Evolutionary conservation across 2,888 invertebrate species (phyloP), one percentile per base, ranked within the genome.

Genomic region (Arrhopalites spinosus): DNA sequence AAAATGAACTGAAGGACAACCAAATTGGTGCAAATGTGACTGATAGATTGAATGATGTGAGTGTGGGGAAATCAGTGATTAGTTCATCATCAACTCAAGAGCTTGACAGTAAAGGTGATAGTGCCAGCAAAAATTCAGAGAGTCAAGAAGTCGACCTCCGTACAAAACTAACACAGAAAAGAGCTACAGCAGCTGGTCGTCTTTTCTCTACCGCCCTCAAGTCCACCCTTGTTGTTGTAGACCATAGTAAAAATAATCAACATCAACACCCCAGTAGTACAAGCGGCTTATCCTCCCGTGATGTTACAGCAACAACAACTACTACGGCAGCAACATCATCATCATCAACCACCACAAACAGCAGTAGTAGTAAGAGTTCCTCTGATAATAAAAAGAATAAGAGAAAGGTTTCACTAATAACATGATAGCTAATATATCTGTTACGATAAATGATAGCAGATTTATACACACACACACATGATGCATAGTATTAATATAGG

Each of bases 91-190:
- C 13, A 71, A 30, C 3, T 50, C 2, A 50, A 30, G 27, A 66
- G 27, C 13, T 29, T 30, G 20, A 15, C 13, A 20, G 66, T 66
- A 17, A 13, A 20, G 30, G 30, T 66, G 36, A 66, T 36, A 29
- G 13, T n/a, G 27, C 8, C 17, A 63, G 15, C 25, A 69, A 53
- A 20, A 69, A 45, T 23, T 36, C 61, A 2, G 66, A 47, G 13
- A 69, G 68, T 45, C 30, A 61, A 25, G 47, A 74, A 47, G 76
- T 68, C 50, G 77, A 77, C 45, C 61, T 77, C 30, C 72, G 77
- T 36, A 73, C 73, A 20, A 77, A 77, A 36, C 36, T 77, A 29
- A 56, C 72, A 1, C 77, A 77, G 64, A 77, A 75, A 43, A 29
- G 77, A 53, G 75, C 77, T 0, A 67, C 73, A 13, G 71, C 71